Base-by-base conservation (phyloP, 2,797 vertebrate species). In the Etheostoma nigrum region DNA sequence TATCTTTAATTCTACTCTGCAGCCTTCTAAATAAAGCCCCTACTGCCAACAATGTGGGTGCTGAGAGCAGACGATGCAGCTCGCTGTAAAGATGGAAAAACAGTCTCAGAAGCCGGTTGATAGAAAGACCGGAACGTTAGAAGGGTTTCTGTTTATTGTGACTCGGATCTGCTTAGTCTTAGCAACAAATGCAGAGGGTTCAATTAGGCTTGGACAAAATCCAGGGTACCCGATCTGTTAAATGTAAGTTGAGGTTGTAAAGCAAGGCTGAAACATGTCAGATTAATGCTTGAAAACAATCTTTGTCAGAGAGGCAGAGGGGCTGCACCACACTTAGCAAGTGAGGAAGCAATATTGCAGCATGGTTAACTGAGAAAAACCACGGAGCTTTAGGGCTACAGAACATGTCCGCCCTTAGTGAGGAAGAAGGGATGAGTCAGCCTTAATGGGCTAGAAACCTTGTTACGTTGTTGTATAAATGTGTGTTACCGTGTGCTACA, bases 1-100 rank as follows among this genome's bases (percentile, higher is more conserved):
- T 96, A 95, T 96, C 92, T 94, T 95, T 95, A 96, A 95, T 95
- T 93, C 93, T 95, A 93, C 94, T 93, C 94, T 93, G 88, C 92
- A 94, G 91, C 86, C 91, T 92, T 94, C 95, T 95, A 95, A 95
- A 95, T 95, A 95, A 95, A 95, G 92, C 84, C 85, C 86, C 86
- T 79, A 70, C 88, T 93, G 88, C 93, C 92, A 95, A 88, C 92
- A 91, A 83, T 94, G 91, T 93, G 94, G 92, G 90, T 90, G 93
- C 89, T 64, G 83, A 86, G 89, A 89, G 87, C 89, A 92, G 91
- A 93, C 81, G 62, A 78, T 72, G 83, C 77, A 79, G 86, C 88
- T 92, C 90, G 91, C 87, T 47, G 69, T 78, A 81, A 85, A 71
- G 82, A 89, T 90, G 91, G 91, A 92, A 94, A 94, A 94, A 92